These are phyloP conservation scores for Cephalopterus ornatus DNA, from an alignment of 2,113 vertebrate species.

Conservation along the genomic window DNA sequence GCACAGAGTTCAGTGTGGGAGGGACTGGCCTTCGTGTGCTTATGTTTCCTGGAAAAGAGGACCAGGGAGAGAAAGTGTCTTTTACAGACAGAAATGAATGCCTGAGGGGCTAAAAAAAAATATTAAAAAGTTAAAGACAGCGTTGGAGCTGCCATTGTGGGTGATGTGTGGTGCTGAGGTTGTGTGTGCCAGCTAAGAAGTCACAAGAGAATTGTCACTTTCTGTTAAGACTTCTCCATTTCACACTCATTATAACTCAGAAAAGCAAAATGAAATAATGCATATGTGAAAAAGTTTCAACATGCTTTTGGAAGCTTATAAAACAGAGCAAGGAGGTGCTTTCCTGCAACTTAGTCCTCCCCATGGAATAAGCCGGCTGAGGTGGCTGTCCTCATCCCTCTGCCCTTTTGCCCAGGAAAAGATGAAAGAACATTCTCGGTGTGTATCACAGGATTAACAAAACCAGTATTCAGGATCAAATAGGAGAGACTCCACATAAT, in stretches of 20 bases:
- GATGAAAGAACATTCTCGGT: not conserved
- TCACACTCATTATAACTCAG: not conserved
- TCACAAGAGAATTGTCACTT: accelerated
- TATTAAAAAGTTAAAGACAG: not conserved
- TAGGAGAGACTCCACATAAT: not conserved
- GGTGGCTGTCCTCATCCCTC: not conserved
- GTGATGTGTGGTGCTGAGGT: not conserved
- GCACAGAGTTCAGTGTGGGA: not conserved
- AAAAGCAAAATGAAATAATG: not conserved
- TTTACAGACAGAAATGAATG: not conserved
- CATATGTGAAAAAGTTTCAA: not conserved
- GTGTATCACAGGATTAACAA: not conserved
- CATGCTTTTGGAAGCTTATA: not conserved
- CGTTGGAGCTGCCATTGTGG: not conserved
- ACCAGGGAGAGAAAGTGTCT: not conserved
- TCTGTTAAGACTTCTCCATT: not conserved
- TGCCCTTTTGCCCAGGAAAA: not conserved
- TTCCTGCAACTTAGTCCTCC: not conserved
- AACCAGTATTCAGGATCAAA: not conserved
- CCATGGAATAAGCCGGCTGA: not conserved
- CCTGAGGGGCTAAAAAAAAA: not conserved
- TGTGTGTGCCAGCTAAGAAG: not conserved
- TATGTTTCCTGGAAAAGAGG: not conserved
- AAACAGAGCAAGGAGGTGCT: not conserved
- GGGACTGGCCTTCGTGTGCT: not conserved